Evolutionary conservation across 2,113 vertebrate species (phyloP).

Genomic region (Apodemus sylvaticus): DNA sequence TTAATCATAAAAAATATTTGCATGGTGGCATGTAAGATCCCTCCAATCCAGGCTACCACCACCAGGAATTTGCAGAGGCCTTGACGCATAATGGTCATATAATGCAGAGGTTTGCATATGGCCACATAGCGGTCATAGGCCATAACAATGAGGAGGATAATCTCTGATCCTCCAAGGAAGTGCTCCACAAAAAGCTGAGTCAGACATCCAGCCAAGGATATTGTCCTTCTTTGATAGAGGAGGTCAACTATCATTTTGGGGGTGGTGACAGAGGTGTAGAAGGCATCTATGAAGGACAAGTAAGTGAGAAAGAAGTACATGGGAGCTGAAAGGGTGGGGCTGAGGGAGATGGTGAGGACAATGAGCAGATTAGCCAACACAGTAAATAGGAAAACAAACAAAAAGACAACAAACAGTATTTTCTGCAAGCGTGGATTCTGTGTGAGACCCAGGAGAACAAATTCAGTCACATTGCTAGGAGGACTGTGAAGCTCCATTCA

Average conservation of each 20-base stretch:
- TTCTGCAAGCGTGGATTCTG: constrained; percentile 67
- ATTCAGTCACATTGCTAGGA: constrained; percentile 60
- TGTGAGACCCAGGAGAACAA: constrained; percentile 63
- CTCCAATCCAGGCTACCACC: constrained; percentile 58
- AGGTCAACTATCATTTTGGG: constrained; percentile 72
- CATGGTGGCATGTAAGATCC: constrained; percentile 59
- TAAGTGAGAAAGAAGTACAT: constrained; percentile 79
- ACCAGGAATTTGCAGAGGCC: constrained; percentile 51
- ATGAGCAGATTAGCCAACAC: constrained; percentile 57
- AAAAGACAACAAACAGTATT: constrained; percentile 60
- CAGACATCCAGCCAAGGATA: constrained; percentile 66
- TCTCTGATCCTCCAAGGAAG: constrained; percentile 70
- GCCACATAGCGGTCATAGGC: constrained; percentile 76
- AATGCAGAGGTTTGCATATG: constrained; percentile 77
- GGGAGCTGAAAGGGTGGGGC: constrained; percentile 53
- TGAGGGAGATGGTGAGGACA: constrained; percentile 57
- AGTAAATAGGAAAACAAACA: constrained; percentile 60
- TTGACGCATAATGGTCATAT: constrained; percentile 65
- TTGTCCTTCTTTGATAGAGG: constrained; percentile 48
- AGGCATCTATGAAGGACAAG: constrained; percentile 75
- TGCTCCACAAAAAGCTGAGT: constrained; percentile 75
- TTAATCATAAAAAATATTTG: constrained; percentile 71
- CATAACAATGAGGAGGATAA: constrained; percentile 74
- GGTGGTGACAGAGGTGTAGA: constrained; percentile 70
- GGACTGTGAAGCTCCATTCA: neutral